Evolutionary conservation across 2,113 vertebrate species (phyloP), one percentile per base, ranked within the genome.

Genomic region (Tyrannus savana): DNA sequence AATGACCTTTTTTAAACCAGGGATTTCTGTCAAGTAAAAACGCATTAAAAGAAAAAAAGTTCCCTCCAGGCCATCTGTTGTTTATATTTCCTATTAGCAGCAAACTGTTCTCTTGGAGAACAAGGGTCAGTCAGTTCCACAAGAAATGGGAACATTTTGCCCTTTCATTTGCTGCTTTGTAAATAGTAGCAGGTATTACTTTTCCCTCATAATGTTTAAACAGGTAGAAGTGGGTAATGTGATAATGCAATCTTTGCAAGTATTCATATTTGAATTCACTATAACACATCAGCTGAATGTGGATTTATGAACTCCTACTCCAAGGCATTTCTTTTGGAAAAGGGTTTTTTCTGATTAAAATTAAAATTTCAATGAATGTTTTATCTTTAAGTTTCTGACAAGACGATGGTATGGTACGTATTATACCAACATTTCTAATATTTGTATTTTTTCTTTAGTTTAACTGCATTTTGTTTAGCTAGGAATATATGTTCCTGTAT

Each of bases 11-110:
- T 96, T 96, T 86, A 88, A 81, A 58, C 67, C 56, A 72, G 2
- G 0, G 47, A 92, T 84, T 94, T 92, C 31, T 78, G 75, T 77
- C 93, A 78, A 86, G 72, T 46, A 88, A 93, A 95, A 96, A 89
- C 19, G 58, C 72, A 89, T 91, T 90, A 87, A 86, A 95, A 84
- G 24, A 24, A 62, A 91, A 91, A 87, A 91, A 82, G 52, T 12
- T 90, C 47, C 79, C 95, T 83, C 22, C 7, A 33, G 72, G 88
- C 95, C 92, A 96, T 96, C 95, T 96, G 96, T 95, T 97, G 92
- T 96, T 97, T 96, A 90, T 96, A 94, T 97, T 96, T 95, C 52
- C 56, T 93, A 78, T 97, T 96, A 96, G 68, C 85, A 86, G 68
- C 82, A 94, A 96, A 93, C 88, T 90, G 82, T 71, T 96, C 96